Base-by-base conservation (phyloP, 2,888 invertebrate genomes). In the Entomobrya multifasciata region DNA sequence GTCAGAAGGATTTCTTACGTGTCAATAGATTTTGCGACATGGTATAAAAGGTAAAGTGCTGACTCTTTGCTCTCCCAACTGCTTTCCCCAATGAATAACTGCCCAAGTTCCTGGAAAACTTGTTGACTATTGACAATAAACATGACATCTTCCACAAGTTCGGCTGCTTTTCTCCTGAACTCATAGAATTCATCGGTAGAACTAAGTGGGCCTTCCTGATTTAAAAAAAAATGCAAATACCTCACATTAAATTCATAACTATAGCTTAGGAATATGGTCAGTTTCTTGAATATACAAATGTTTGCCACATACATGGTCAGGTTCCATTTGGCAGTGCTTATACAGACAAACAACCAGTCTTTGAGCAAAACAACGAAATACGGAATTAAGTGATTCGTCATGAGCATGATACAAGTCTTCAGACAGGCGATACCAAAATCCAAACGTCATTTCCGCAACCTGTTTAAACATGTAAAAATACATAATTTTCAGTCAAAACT, bases 101-200 rank as follows among this genome's bases (percentile, higher is more conserved):
- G 78, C 11, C 89, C 90, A 11, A 91, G 60, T 52, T 90, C 89
- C 20, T 79, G 87, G 82, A 90, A 91, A 13, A 85, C 83, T 55
- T 87, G 87, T 47, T 88, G 65, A 62, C 87, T 78, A 0, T 98
- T 98, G 88, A 99, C 96, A 80, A 99, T 97, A 93, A 99, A 99
- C 57, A 98, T 97, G 65, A 99, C 97, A 92, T 99, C 99, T 92
- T 98, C 98, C 89, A 99, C 96, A 84, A 99, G 93, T 92, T 99
- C 99, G 41, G 96, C 96, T 20, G 98, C 98, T 92, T 97, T 95
- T 90, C 94, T 93, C 89, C 99, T 95, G 93, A 97, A 97, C 90
- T 96, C 96, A 84, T 94, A 94, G 94, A 98, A 98, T 91, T 96
- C 96, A 92, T 97, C 97, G 0, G 95, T 95, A 82, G 96, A 96